Conservation (phyloP, 2,797 vertebrate genomes). For the Eptatretus atami region DNA sequence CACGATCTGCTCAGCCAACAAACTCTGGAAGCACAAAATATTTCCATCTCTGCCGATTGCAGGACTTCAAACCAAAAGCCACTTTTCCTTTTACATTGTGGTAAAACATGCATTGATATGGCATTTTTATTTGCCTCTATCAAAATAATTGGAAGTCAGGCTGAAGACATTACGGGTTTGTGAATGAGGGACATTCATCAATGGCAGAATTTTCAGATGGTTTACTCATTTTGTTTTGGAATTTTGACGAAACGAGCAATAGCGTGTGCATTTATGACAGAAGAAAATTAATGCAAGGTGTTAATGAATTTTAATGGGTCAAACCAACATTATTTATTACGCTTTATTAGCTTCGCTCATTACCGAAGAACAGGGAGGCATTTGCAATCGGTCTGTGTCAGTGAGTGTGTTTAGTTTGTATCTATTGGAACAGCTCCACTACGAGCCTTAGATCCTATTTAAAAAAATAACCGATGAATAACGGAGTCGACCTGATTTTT, state of each 20-base stretch:
- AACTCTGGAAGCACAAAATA: conserved; percentile 72
- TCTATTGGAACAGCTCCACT: too few species aligned
- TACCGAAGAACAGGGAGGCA: too few species aligned
- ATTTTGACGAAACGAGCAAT: neutral
- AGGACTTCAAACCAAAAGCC: conserved; percentile 52
- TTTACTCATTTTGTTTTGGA: neutral
- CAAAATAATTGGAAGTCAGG: neutral
- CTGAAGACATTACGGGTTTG: too few species aligned
- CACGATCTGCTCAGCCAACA: conserved; percentile 42
- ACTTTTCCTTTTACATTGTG: conserved; percentile 61
- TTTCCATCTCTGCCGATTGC: conserved; percentile 44
- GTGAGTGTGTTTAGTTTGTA: too few species aligned
- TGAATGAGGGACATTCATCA: too few species aligned
- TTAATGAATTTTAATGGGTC: too few species aligned
- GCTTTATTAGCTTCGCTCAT: too few species aligned
- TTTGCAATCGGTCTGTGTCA: too few species aligned
- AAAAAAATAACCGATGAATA: too few species aligned
- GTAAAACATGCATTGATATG: conserved; percentile 22
- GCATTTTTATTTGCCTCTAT: neutral
- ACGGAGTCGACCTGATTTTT: too few species aligned
- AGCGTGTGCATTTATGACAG: neutral
- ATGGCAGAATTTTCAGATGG: neutral
- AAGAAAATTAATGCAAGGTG: neutral
- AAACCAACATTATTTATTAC: too few species aligned
- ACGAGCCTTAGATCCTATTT: too few species aligned